phyloP scores from a whole-genome alignment of 2,797 vertebrate genomes.

The Florisuga fusca region DNA sequence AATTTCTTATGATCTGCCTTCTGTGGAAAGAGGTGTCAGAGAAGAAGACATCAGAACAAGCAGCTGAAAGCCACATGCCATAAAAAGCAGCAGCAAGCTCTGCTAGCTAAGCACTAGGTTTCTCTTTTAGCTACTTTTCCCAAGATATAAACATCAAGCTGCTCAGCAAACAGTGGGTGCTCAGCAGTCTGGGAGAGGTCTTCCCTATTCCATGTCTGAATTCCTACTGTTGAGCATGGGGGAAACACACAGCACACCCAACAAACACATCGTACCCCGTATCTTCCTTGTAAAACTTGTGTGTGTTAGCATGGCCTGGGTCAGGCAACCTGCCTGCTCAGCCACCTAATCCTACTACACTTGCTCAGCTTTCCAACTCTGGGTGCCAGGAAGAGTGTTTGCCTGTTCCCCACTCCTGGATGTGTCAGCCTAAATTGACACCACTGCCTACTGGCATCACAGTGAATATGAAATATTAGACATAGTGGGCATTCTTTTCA shows the following conservation, averaged over 20 bases:
- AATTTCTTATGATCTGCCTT: not conserved
- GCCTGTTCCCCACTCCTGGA: not conserved
- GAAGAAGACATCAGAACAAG: not conserved
- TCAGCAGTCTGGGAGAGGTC: not conserved
- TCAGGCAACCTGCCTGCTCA: not conserved
- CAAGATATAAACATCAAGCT: not conserved
- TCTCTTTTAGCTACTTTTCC: not conserved
- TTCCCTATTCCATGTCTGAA: not conserved
- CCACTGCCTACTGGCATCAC: not conserved
- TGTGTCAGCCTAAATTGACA: rapidly evolving
- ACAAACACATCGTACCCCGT: not conserved
- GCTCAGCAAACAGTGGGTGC: not conserved
- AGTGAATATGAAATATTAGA: not conserved
- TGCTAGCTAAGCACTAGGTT: not conserved
- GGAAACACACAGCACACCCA: rapidly evolving
- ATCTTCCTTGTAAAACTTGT: not conserved
- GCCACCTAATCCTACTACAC: not conserved
- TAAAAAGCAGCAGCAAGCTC: not conserved
- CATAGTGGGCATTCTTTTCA: not conserved
- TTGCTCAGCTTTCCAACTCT: not conserved
- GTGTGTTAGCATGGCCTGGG: not conserved
- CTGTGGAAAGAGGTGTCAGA: not conserved
- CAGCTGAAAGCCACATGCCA: not conserved
- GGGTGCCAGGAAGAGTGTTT: not conserved
- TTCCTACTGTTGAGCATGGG: not conserved